A percentile compares a stretch with the other conserved stretches of the same genome.
Conservation (phyloP, 37 sponge, comb jelly and placozoan species). For the Cliona cf. orientalis region DNA sequence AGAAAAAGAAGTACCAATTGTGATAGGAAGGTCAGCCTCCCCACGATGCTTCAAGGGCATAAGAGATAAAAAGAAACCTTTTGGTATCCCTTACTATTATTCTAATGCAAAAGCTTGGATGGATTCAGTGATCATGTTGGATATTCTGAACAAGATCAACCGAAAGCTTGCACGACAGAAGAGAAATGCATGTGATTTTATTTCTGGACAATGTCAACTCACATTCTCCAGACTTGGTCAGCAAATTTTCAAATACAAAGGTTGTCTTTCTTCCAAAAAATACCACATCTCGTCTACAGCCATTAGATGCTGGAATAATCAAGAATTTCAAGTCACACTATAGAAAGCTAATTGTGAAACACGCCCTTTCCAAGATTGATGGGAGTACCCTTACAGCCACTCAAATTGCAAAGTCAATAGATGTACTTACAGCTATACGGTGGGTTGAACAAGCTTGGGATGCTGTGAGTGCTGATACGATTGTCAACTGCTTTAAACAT, state of each 20-base stretch:
- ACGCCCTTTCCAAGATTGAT: constrained; percentile 55
- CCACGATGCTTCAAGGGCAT: constrained; percentile 61
- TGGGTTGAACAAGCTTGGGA: constrained; percentile 71
- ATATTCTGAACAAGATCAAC: constrained; percentile 2
- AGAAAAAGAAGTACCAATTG: constrained; percentile 49
- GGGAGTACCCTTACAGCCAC: constrained; percentile 9
- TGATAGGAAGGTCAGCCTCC: constrained; percentile 47
- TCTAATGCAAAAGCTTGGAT: constrained; percentile 67
- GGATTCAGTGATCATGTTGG: constrained; percentile 28
- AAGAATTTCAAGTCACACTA: constrained; percentile 28
- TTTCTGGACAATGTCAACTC: constrained; percentile 26
- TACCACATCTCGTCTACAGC: constrained; percentile 68
- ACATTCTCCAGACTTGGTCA: constrained; percentile 20
- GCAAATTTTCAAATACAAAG: constrained; percentile 30
- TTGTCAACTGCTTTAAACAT: constrained; percentile 60
- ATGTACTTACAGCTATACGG: constrained; percentile 61
- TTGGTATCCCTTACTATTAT: constrained; percentile 28
- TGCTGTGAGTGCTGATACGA: constrained; percentile 43
- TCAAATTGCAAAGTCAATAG: constrained; percentile 61
- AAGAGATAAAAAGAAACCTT: constrained; percentile 38
- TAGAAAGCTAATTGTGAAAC: neutral
- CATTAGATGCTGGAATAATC: constrained; percentile 67
- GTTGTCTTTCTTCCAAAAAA: constrained; percentile 57
- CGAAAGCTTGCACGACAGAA: neutral
- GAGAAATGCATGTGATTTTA: neutral